Conservation (phyloP, 2,113 vertebrate genomes). For the Myrmecophaga tridactyla region DNA sequence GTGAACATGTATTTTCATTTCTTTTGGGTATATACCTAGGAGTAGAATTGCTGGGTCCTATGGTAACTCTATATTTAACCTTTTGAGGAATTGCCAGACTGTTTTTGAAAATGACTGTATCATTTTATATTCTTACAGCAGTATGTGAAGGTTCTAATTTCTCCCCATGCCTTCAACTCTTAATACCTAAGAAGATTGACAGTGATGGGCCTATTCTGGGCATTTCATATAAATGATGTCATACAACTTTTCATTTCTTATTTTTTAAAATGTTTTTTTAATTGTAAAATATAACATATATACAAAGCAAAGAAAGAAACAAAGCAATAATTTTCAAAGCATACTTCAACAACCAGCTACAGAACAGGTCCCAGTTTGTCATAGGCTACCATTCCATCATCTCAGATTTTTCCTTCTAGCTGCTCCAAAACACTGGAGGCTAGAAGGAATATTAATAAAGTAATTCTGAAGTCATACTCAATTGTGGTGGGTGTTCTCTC, state of each 20-base stretch:
- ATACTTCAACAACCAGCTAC: no score
- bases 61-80: neutral
- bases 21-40: neutral
- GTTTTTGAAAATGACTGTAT: neutral
- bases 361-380: no score
- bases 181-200: neutral
- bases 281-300: no score
- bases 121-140: neutral
- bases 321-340: no score
- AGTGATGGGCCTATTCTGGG: neutral
- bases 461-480: no score
- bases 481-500: neutral
- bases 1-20: neutral
- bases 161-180: neutral
- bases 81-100: neutral
- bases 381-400: no score
- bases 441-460: no score
- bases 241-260: neutral
- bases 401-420: no score
- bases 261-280: no score
- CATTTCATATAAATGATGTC: neutral
- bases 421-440: no score
- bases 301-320: no score
- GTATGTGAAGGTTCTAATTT: neutral
- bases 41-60: neutral